Percentiles rank a stretch among this genome's conserved stretches.
phyloP scores from a whole-genome alignment of 2,888 invertebrate genomes.

The Leucophora obtusa region DNA sequence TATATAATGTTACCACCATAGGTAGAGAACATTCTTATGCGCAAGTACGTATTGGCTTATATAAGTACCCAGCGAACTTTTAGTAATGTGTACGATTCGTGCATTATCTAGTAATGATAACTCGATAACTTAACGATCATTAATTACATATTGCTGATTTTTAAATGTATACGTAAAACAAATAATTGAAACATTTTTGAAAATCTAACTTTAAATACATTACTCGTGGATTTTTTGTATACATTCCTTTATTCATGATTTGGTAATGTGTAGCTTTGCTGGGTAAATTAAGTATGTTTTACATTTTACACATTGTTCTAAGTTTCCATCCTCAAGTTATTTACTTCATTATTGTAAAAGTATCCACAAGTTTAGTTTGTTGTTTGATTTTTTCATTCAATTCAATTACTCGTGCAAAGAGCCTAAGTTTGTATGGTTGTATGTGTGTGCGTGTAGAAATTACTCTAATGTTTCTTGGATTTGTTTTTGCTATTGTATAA shows the following conservation, averaged over 20 bases:
- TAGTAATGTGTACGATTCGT: too few species aligned
- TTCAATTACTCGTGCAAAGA: constrained; percentile 31
- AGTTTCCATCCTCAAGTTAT: constrained; percentile 28
- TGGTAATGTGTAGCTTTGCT: too few species aligned
- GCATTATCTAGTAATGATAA: too few species aligned
- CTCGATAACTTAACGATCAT: too few species aligned
- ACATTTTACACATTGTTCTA: background rate
- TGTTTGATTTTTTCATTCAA: constrained; percentile 25
- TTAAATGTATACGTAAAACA: too few species aligned
- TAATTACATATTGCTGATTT: too few species aligned
- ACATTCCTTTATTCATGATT: too few species aligned
- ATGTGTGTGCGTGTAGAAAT: background rate
- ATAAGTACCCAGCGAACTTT: too few species aligned
- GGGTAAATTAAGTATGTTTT: constrained; percentile 25
- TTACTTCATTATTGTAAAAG: constrained; percentile 22
- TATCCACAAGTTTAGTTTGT: constrained; percentile 5
- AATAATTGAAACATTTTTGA: too few species aligned
- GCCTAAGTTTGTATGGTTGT: background rate
- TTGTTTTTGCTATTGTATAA: constrained; percentile 50
- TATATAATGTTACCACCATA: background rate
- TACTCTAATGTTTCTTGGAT: constrained; percentile 25
- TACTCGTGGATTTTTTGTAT: too few species aligned
- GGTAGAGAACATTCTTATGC: constrained; percentile 10
- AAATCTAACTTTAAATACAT: too few species aligned
- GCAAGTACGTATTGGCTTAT: constrained; percentile 37